These are phyloP conservation scores for Pungitius pungitius DNA, from an alignment of 2,113 vertebrate species.

Conservation along the genomic window DNA sequence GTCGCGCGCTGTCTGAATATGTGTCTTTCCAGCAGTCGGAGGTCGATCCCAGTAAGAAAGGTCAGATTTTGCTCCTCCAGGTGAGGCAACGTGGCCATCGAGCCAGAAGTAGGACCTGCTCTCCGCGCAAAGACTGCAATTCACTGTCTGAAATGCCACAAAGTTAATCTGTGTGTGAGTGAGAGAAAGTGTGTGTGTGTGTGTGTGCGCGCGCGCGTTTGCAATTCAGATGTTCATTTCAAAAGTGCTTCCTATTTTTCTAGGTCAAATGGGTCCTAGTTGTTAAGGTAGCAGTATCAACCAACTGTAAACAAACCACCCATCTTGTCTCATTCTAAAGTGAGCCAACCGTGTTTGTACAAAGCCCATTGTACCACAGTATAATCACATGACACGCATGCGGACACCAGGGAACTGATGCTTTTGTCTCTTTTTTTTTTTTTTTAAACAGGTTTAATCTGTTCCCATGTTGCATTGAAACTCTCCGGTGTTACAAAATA, in stretches of 20 bases:
- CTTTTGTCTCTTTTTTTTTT: slow-evolving; percentile 59
- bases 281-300: slow-evolving; percentile 58
- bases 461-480: slow-evolving; percentile 38
- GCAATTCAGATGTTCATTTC: slow-evolving; percentile 46
- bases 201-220: slow-evolving; percentile 9
- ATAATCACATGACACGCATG: slow-evolving; percentile 53
- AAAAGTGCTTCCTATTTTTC: slow-evolving; percentile 74
- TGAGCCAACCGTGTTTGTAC: slow-evolving; percentile 54
- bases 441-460: slow-evolving; percentile 39
- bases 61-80: slow-evolving; percentile 37
- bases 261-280: slow-evolving; percentile 47
- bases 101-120: slow-evolving; percentile 18
- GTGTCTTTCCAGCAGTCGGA: slow-evolving; percentile 23
- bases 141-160: slow-evolving; percentile 47
- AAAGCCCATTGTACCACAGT: slow-evolving; percentile 28
- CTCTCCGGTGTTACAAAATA: slow-evolving; percentile 42
- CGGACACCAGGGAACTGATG: slow-evolving; percentile 42
- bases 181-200: slow-evolving; percentile 11
- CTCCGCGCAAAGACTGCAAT: slow-evolving; percentile 28
- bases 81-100: slow-evolving; percentile 33
- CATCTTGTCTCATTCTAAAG: slow-evolving; percentile 44
- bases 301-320: slow-evolving; percentile 55
- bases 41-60: slow-evolving; percentile 18
- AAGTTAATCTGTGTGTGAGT: slow-evolving; percentile 36
- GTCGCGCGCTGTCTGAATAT: slow-evolving; percentile 35